These are phyloP conservation scores for Yponomeuta sedellus DNA, from an alignment of 2,888 invertebrate species.

Conservation along the genomic window DNA sequence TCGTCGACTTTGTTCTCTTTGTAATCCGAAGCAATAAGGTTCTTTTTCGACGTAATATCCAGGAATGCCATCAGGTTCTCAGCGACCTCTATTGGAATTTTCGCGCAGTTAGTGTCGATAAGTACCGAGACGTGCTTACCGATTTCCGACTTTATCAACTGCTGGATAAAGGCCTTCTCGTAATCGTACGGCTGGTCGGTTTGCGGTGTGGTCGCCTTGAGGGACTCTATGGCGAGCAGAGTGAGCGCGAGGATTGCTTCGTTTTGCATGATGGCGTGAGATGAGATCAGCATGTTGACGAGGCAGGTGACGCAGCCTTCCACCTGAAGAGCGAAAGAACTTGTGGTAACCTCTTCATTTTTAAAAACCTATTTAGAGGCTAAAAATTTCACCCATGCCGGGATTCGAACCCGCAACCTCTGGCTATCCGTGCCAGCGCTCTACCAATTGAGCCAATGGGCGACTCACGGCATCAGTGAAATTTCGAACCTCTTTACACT, in stretches of 20 bases:
- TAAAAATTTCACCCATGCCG: too few species aligned
- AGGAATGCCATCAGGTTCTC: conserved; percentile 70
- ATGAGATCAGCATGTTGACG: conserved; percentile 88
- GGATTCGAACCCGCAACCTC: too few species aligned
- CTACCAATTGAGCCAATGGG: too few species aligned
- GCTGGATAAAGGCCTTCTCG: conserved; percentile 44
- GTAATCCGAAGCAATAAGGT: conserved; percentile 47
- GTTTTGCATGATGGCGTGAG: conserved; percentile 92
- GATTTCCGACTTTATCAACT: conserved; percentile 69
- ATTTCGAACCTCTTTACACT: too few species aligned
- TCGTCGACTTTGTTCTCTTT: conserved; percentile 51
- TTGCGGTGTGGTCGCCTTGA: conserved; percentile 31
- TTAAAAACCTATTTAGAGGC: too few species aligned
- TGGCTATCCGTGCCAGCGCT: too few species aligned
- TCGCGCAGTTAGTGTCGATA: conserved; percentile 63
- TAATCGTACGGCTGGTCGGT: conserved; percentile 31
- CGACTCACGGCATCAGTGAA: too few species aligned
- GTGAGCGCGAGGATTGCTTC: conserved; percentile 86
- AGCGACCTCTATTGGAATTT: conserved; percentile 66
- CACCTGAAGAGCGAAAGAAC: conserved; percentile 50
- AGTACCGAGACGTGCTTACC: conserved; percentile 68
- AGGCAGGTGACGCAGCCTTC: conserved; percentile 85
- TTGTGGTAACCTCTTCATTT: background rate
- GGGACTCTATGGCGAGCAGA: conserved; percentile 67
- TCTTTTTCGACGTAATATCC: conserved; percentile 58